Percentiles rank a stretch among this genome's conserved stretches.
phyloP scores from a whole-genome alignment of 2,797 vertebrate genomes.

The Vultur gryphus region DNA sequence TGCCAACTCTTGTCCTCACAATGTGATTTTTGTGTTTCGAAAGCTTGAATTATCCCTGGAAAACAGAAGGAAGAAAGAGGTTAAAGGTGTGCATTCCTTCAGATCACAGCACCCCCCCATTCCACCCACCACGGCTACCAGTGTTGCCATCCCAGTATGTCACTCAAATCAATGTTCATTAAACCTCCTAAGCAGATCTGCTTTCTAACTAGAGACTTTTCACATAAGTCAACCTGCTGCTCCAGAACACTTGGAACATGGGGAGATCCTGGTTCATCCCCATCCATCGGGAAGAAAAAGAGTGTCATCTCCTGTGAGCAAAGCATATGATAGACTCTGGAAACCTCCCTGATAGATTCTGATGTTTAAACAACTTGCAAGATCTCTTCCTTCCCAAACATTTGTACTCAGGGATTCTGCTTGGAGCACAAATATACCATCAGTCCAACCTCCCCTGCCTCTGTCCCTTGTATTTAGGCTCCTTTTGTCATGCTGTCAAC shows the following conservation, averaged over 20 bases:
- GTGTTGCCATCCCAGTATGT: not conserved
- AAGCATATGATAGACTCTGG: not conserved
- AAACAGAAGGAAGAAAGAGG: slow-evolving; percentile 62
- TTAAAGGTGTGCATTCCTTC: not conserved
- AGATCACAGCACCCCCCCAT: not conserved
- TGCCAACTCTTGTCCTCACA: slow-evolving; percentile 76
- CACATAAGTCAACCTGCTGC: not conserved
- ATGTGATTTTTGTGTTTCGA: slow-evolving; percentile 84
- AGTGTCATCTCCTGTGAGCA: not conserved
- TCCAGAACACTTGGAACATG: not conserved
- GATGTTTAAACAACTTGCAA: not conserved
- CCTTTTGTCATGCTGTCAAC: not conserved
- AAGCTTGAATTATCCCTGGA: slow-evolving; percentile 85
- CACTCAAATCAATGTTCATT: not conserved
- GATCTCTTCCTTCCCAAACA: not conserved
- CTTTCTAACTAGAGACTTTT: not conserved
- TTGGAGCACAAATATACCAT: not conserved
- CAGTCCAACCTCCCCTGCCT: not conserved
- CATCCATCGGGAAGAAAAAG: not conserved
- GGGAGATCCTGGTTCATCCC: not conserved
- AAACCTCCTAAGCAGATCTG: not conserved
- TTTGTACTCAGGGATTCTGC: not conserved
- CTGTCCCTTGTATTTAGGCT: not conserved
- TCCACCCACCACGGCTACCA: not conserved
- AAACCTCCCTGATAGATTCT: not conserved